A percentile compares a stretch with the other conserved stretches of the same genome.
phyloP scores from a whole-genome alignment of 1,140 invertebrate genomes.

The Neodiprion fabricii region DNA sequence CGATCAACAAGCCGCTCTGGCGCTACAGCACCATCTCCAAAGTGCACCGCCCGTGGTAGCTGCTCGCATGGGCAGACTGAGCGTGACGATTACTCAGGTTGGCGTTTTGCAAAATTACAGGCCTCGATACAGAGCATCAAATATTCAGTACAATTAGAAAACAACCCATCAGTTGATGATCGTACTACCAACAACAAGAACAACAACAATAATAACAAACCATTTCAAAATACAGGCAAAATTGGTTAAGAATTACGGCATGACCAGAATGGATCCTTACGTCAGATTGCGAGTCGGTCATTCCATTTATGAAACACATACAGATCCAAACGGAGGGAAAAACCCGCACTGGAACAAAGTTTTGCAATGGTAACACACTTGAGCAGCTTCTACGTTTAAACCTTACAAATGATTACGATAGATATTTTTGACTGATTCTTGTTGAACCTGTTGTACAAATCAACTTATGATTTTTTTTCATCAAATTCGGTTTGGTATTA shows the following conservation, averaged over 20 bases:
- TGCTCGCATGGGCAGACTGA: conserved; percentile 72
- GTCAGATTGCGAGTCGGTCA: conserved; percentile 91
- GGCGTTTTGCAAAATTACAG: conserved; percentile 19
- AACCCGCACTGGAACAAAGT: conserved; percentile 95
- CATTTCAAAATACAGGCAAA: conserved; percentile 70
- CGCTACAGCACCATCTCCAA: conserved; percentile 75
- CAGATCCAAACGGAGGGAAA: conserved; percentile 93
- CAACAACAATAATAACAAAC: no score
- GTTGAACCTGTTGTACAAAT: neutral
- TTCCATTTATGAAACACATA: conserved; percentile 93
- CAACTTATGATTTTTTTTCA: neutral
- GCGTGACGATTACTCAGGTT: conserved; percentile 82
- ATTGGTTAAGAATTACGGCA: conserved; percentile 94
- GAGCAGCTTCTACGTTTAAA: neutral
- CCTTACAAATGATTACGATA: neutral
- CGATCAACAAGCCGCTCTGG: conserved; percentile 82
- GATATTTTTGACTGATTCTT: neutral
- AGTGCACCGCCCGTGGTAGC: conserved; percentile 65
- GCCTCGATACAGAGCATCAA: neutral
- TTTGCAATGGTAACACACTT: conserved; percentile 77
- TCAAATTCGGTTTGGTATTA: no score
- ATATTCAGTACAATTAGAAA: no score
- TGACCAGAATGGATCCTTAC: conserved; percentile 96
- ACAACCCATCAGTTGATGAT: no score
- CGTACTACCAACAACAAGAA: neutral